Base-by-base conservation (phyloP, 92 coral and sea anemone species). In the Phenganax stokvisi region DNA sequence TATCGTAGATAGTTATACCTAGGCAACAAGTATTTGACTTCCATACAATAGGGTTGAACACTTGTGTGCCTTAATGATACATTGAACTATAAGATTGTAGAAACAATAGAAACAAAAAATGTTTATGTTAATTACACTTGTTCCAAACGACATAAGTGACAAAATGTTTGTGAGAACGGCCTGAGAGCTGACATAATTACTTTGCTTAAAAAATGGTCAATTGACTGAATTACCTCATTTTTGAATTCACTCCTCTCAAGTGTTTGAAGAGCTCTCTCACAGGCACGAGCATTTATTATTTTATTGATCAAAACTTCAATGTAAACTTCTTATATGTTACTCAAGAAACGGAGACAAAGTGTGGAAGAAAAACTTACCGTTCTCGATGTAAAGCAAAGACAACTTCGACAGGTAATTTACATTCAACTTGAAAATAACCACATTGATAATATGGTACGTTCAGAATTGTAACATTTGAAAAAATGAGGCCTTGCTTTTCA, bases 361-460 rank as follows among this genome's bases (percentile, higher is more conserved):
- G n/a, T 76, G 2, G 67, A 76, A 76, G 71, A 76, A 76, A 64
- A 57, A 59, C 2, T 76, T 52, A 51, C 54, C 17, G 70, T 76
- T 30, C 81, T 76, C 60, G 81, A 76, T 31, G 30, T 59, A 13
- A 76, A 76, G 30, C 53, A 25, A 30, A 76, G 27, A 55, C 69
- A 76, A 20, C 51, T 58, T 17, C 31, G 27, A 31, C 30, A 76
- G 81, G 81, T 76, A 29, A 37, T 30, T 68, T 10, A 30, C 2
- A 30, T 68, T 7, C 12, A 20, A 27, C 31, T 62, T 15, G 16
- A 28, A 60, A 64, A 64, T 6, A 64, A 64, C 30, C 44, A 25
- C 57, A 72, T 44, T 1, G 5, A 37, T 37, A 5, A 37, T 37
- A 5, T 37, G 47, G 47, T 37, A 1, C 47, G 47, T 37, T 37